Evolutionary conservation across 2,888 invertebrate species (phyloP).

Genomic region (Drosophila parthenogenetica): DNA sequence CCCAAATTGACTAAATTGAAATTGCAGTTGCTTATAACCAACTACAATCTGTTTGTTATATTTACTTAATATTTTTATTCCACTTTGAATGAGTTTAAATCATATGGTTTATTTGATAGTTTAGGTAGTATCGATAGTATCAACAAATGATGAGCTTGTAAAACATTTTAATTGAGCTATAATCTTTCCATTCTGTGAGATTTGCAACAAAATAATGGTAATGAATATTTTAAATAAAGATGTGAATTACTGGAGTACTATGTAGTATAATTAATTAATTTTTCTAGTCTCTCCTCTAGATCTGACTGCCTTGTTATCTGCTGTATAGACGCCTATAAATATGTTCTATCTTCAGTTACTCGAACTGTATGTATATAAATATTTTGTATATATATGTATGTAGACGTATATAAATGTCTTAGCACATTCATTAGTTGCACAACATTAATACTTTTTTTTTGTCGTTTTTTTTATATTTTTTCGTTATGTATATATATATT

Average conservation of each 20-base stretch:
- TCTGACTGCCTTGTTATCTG: slow-evolving; percentile 16
- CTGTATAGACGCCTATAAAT: slow-evolving; percentile 48
- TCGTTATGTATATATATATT: slow-evolving; percentile 39
- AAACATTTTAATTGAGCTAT: slow-evolving; percentile 47
- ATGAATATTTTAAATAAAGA: slow-evolving; percentile 9
- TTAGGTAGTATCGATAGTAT: slow-evolving; percentile 18
- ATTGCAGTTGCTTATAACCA: slow-evolving; percentile 57
- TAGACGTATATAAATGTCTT: slow-evolving; percentile 79
- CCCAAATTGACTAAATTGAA: slow-evolving; percentile 78
- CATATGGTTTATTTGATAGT: slow-evolving; percentile 8
- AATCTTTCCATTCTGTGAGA: slow-evolving; percentile 14
- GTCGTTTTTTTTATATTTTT: slow-evolving; percentile 40
- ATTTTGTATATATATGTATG: slow-evolving; percentile 76
- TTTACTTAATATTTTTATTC: no score
- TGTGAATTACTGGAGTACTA: slow-evolving; percentile 16
- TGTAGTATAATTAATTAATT: slow-evolving; percentile 4
- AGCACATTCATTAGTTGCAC: slow-evolving; percentile 80
- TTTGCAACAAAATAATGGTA: slow-evolving; percentile 6
- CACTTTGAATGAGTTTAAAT: slow-evolving; percentile 15
- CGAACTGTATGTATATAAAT: slow-evolving; percentile 62
- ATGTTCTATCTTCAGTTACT: slow-evolving; percentile 38
- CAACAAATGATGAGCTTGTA: slow-evolving; percentile 32
- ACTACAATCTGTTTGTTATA: slow-evolving; percentile 57
- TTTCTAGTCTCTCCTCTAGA: slow-evolving; percentile 11
- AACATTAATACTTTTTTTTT: slow-evolving; percentile 74